Evolutionary conservation across 1,140 invertebrate genomes (phyloP), one percentile per base, ranked within the genome.

Genomic region (Drosophila novamexicana): DNA sequence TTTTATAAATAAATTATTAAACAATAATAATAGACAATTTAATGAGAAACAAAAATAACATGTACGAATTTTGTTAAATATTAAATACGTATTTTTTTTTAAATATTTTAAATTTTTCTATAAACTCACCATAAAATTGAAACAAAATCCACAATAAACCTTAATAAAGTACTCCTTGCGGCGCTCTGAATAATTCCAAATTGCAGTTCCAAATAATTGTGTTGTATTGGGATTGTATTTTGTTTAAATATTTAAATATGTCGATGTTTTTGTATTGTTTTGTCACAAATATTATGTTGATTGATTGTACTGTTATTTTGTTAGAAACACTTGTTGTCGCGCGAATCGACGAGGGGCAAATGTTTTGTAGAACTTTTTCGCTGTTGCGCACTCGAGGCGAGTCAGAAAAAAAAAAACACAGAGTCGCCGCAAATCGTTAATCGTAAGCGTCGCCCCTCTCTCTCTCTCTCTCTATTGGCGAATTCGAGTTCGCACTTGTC

Each of bases 111-210:
- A 8, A 36, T 36, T 14, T 57, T 14, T 12, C 32, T 44, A 37
- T 9, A 42, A 56, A 70, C 81, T 84, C n/a, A 84, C 81, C 81
- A 84, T 84, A 84, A 66, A 85, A 57, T 64, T 66, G 7, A 40
- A 32, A 34, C 18, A 65, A 77, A 69, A 74, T 77, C 80, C 76
- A 65, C 45, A 59, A 68, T 40, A 63, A 18, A 6, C 32, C n/a
- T 56, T 76, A 6, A 7, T 57, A 44, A 0, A 39, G 64, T 61
- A 65, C 45, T 62, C 36, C 29, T 34, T 52, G 53, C 29, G 47
- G 22, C 22, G 59, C 10, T n/a, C 50, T 47, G 9, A 63, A 37
- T 49, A 50, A 62, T 69, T 37, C 37, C 52, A 47, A 69, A 70
- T 37, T 45, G 40, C 68, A 36, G 64, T 49, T 71, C 32, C n/a